These are phyloP conservation scores for Ascaphus truei DNA, from an alignment of 2,113 vertebrate species.

Conservation along the genomic window DNA sequence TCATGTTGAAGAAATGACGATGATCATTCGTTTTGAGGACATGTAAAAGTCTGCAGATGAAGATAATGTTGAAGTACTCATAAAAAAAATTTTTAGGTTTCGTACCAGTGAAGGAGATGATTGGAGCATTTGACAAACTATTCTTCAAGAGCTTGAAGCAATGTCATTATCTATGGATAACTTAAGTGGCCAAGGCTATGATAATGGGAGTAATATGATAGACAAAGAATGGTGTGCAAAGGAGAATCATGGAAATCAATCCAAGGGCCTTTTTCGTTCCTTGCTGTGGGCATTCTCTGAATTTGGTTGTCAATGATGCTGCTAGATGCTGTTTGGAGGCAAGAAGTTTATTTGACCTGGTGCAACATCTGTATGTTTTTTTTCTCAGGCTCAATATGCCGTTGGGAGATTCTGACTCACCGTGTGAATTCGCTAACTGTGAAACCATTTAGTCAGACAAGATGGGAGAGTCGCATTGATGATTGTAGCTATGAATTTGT, in stretches of 20 bases:
- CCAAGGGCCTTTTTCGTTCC: constrained; percentile 29
- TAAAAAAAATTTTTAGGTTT: too few relatives aligned
- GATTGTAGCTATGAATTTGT: too few relatives aligned
- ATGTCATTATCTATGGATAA: neutral
- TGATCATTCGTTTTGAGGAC: too few relatives aligned
- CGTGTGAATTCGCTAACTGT: too few relatives aligned
- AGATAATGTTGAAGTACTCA: too few relatives aligned
- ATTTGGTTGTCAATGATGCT: constrained; percentile 27
- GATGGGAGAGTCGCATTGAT: too few relatives aligned
- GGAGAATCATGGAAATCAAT: neutral
- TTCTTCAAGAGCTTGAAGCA: neutral
- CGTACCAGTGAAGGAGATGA: too few relatives aligned
- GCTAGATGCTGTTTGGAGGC: constrained; percentile 24
- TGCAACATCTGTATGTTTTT: constrained; percentile 24
- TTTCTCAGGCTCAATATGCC: constrained; percentile 36
- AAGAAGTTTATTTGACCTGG: constrained; percentile 27
- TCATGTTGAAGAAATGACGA: too few relatives aligned
- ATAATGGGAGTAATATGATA: neutral
- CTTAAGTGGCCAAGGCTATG: neutral
- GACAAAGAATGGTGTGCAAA: neutral
- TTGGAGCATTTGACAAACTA: too few relatives aligned
- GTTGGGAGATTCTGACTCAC: constrained; percentile 38
- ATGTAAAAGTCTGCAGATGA: too few relatives aligned
- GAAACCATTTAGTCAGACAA: too few relatives aligned
- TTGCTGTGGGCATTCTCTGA: constrained; percentile 33